phyloP scores from a whole-genome alignment of 1,140 invertebrate species.

The Ditylenchus dipsaci region DNA sequence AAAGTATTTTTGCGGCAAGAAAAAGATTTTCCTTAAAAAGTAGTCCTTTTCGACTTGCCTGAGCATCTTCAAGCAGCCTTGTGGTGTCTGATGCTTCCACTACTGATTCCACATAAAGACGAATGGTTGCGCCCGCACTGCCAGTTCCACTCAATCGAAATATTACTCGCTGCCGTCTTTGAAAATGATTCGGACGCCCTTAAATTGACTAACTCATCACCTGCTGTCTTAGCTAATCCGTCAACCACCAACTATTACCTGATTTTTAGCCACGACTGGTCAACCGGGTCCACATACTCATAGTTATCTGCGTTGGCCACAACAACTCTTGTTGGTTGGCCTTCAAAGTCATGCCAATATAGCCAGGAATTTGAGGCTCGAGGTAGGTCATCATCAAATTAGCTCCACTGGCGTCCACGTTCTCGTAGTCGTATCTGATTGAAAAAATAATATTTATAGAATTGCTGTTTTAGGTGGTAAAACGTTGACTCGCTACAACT shows the following conservation, averaged over 20 bases:
- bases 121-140: conserved; percentile 88
- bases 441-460: too few relatives aligned
- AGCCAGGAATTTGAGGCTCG: conserved; percentile 65
- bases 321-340: conserved; percentile 69
- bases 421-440: conserved; percentile 83
- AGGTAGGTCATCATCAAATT: conserved; percentile 78
- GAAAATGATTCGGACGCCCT: conserved; percentile 87
- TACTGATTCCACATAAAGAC: conserved; percentile 69
- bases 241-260: conserved; percentile 62
- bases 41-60: conserved; percentile 12
- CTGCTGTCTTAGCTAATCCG: too few relatives aligned
- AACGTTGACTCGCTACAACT: too few relatives aligned
- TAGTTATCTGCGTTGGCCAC: conserved; percentile 82
- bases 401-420: conserved; percentile 80
- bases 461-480: too few relatives aligned
- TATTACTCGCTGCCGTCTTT: conserved; percentile 85
- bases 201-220: conserved; percentile 59
- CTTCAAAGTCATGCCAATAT: conserved; percentile 68
- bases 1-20: conserved; percentile 8
- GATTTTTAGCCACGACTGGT: conserved; percentile 82
- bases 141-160: conserved; percentile 93
- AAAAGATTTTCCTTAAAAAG: neutral
- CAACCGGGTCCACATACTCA: conserved; percentile 85
- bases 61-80: conserved; percentile 59
- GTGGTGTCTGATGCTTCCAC: conserved; percentile 65